Percentiles rank a stretch among this genome's conserved stretches.
phyloP scores from a whole-genome alignment of 2,113 vertebrate species.

The Archocentrus centrarchus region DNA sequence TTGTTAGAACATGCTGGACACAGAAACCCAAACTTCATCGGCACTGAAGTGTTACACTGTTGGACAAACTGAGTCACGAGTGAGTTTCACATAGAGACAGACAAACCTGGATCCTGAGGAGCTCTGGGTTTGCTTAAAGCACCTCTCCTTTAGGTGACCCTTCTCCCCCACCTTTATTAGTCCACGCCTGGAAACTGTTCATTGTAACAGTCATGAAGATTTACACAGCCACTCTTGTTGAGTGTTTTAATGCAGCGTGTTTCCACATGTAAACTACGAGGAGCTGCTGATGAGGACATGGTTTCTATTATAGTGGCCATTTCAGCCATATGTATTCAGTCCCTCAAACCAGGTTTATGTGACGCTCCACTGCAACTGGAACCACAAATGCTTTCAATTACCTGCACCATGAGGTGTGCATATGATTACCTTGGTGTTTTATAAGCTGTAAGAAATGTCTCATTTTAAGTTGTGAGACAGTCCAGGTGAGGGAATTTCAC shows the following conservation, averaged over 20 bases:
- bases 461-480: neutral
- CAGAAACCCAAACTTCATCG: neutral
- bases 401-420: neutral
- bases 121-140: neutral
- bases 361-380: neutral
- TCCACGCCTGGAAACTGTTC: conserved; percentile 85
- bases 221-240: conserved; percentile 62
- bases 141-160: neutral
- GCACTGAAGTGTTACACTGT: neutral
- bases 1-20: conserved; percentile 50
- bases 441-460: conserved; percentile 12
- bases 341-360: neutral
- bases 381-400: conserved; percentile 30
- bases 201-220: conserved; percentile 68
- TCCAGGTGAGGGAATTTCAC: neutral
- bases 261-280: conserved; percentile 58
- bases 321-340: neutral
- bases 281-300: conserved; percentile 22
- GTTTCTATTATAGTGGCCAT: conserved; percentile 40
- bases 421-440: conserved; percentile 27
- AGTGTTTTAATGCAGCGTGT: conserved; percentile 58
- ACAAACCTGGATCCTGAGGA: neutral
- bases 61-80: neutral
- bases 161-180: neutral
- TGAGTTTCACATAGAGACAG: neutral